Percentiles rank a stretch among this genome's conserved stretches.
Conservation (phyloP, 2,113 vertebrate species). For the Silurus meridionalis region DNA sequence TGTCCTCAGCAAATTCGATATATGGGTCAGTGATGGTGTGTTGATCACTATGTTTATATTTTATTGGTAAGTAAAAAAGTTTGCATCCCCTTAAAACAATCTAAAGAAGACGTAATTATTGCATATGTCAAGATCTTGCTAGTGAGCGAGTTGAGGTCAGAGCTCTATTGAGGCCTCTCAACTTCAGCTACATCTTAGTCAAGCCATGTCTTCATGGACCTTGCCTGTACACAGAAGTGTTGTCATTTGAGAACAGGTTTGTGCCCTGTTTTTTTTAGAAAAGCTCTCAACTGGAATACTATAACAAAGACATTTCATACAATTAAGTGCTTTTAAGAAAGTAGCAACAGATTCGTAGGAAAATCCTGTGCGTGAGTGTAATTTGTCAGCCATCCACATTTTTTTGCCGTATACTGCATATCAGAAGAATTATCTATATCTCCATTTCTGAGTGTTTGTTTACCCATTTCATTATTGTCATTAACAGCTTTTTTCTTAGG, state of each 20-base stretch:
- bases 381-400: background rate
- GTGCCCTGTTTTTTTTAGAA: background rate
- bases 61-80: background rate
- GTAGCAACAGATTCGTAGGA: background rate
- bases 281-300: background rate
- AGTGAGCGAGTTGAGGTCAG: background rate
- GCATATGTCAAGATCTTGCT: background rate
- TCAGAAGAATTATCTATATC: background rate
- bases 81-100: background rate
- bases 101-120: background rate
- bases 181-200: background rate
- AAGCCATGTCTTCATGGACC: background rate
- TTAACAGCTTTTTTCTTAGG: background rate
- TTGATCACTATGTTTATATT: background rate
- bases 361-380: background rate
- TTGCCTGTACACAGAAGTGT: background rate
- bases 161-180: background rate
- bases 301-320: background rate
- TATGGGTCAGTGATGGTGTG: background rate
- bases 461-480: background rate
- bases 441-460: background rate
- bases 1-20: slow-evolving; percentile 21
- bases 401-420: background rate
- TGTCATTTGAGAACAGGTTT: background rate
- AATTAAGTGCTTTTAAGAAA: background rate